Percentiles rank a stretch among this genome's conserved stretches.
phyloP scores from a whole-genome alignment of 2,888 invertebrate genomes.

The Meiosimyza decipiens region DNA sequence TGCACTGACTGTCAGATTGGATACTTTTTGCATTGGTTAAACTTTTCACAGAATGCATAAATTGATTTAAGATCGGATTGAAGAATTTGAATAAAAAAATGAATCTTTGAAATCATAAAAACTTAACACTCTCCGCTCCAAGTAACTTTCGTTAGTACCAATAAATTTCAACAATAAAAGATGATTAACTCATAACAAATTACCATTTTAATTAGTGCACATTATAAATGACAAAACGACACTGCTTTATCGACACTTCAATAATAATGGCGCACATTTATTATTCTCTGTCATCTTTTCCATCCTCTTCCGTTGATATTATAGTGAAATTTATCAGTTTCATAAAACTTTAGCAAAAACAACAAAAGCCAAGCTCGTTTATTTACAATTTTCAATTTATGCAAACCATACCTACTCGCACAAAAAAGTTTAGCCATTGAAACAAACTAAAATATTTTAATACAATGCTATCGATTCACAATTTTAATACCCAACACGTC shows the following conservation, averaged over 20 bases:
- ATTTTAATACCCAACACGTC: conserved; percentile 23
- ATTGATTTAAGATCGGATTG: too few species aligned
- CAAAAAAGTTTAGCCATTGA: conserved; percentile 25
- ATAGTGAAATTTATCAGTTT: conserved; percentile 31
- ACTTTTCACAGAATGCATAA: too few species aligned
- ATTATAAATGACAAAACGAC: conserved; percentile 57
- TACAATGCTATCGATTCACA: conserved; percentile 31
- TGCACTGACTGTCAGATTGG: too few species aligned
- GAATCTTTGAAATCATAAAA: too few species aligned
- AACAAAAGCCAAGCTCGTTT: conserved; percentile 3
- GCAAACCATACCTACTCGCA: background rate
- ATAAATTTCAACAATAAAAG: conserved; percentile 21
- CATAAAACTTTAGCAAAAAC: conserved; percentile 9
- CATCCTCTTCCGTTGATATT: conserved; percentile 12
- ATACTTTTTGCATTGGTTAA: too few species aligned
- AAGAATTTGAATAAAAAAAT: too few species aligned
- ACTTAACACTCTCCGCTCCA: too few species aligned
- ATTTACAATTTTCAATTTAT: conserved; percentile 27
- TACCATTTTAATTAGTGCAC: conserved; percentile 61
- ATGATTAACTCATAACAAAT: conserved; percentile 51
- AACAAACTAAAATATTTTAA: conserved; percentile 26
- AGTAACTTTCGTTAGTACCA: background rate
- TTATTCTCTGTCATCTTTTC: conserved; percentile 34
- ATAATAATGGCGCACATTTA: conserved; percentile 24
- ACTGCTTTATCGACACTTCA: conserved; percentile 35